Base-by-base conservation (phyloP, 2,888 invertebrate genomes). In the Coleophora flavipennella region DNA sequence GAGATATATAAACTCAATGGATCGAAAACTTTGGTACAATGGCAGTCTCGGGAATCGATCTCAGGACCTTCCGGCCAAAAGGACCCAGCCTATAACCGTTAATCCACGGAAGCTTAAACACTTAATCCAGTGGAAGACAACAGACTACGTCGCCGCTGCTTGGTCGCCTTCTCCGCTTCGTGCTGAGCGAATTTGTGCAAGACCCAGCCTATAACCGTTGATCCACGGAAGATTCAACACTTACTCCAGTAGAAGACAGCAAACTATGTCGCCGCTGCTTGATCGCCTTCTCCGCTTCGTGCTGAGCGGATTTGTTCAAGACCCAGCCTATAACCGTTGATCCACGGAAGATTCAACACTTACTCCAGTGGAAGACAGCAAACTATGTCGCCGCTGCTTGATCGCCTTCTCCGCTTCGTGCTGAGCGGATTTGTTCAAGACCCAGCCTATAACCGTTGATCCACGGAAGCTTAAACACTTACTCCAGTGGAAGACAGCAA, bases 391-490 rank as follows among this genome's bases (percentile, higher is more conserved):
- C 40, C 80, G 53, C 37, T 53, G 69, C 42, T 70, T 70, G 36
- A 71, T 56, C 0, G 67, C 66, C 53, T 92, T 92, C 48, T 93
- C 66, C 2, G 90, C 86, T 59, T 95, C 94, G 59, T 94, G 92
- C 20, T 89, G 88, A 45, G 90, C 89, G 59, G 97, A 94, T 69
- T 94, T 95, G 43, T 90, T 88, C 41, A n/a, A n/a, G 97, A 78
- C 1, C 96, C 94, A 64, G 96, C 96, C 62, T 97, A 97, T 52
- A 97, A 95, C 55, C n/a, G n/a, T n/a, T n/a, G n/a, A n/a, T n/a
- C n/a, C n/a, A n/a, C n/a, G n/a, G n/a, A n/a, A n/a, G n/a, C n/a
- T n/a, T n/a, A n/a, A 13, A 33, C 27, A 49, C 70, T 55, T 51
- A 83, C 83, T 50, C 67, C 78, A 46, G 70, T 67, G n/a, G 81